Evolutionary conservation across 2,113 vertebrate species (phyloP).

Genomic region (Forbesichthys papilliferus): DNA sequence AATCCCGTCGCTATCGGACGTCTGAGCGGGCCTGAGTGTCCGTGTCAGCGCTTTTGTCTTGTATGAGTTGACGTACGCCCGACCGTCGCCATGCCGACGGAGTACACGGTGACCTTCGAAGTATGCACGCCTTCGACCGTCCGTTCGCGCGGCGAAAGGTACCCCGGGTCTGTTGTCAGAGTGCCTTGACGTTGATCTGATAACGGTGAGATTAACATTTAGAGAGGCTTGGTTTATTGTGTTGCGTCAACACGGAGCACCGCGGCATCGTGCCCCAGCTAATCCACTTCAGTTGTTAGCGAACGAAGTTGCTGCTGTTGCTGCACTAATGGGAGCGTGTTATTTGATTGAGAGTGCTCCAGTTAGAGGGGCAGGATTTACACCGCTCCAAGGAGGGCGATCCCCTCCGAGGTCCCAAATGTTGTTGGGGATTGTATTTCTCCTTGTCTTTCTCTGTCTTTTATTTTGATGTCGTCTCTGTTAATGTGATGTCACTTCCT

Average conservation of each 20-base stretch:
- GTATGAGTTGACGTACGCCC: slow-evolving; percentile 3
- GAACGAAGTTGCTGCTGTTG: neutral
- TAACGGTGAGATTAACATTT: slow-evolving; percentile 66
- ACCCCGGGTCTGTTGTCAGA: slow-evolving; percentile 19
- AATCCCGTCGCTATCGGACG: no score
- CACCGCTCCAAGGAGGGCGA: no score
- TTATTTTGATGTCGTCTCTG: no score
- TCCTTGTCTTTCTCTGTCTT: no score
- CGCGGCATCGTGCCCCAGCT: slow-evolving; percentile 19
- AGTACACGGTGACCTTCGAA: slow-evolving; percentile 33
- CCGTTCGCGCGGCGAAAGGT: no score
- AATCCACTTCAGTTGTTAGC: slow-evolving; percentile 17
- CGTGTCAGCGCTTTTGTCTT: slow-evolving; percentile 28
- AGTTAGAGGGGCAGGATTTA: no score
- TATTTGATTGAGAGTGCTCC: no score
- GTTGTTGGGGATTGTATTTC: no score
- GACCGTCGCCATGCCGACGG: no score
- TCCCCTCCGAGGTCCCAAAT: no score
- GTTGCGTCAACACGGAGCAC: slow-evolving; percentile 46
- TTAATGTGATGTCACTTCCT: no score
- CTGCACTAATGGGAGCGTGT: no score
- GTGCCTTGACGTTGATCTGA: slow-evolving; percentile 53
- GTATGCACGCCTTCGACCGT: neutral
- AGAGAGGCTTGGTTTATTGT: slow-evolving; percentile 48
- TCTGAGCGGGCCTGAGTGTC: neutral